Conservation (phyloP, 2,888 invertebrate species). For the Cabera pusaria region DNA sequence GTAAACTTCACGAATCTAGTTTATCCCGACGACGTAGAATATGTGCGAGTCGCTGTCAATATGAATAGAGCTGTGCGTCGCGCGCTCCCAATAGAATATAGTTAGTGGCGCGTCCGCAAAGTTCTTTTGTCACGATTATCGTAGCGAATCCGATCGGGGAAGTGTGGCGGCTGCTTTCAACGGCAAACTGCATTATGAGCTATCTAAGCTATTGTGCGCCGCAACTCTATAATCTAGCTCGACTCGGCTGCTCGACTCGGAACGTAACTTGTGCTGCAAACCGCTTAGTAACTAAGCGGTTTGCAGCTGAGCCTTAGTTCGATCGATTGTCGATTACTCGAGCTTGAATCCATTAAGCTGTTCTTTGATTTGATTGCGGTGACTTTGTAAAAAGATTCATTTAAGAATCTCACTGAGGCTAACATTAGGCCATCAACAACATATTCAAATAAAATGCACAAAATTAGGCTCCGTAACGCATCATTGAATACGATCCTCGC, state of each 20-base stretch:
- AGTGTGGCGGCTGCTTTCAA: slow-evolving; percentile 76
- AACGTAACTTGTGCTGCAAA: slow-evolving; percentile 38
- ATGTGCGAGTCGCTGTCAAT: slow-evolving; percentile 35
- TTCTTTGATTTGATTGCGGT: not conserved
- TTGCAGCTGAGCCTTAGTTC: no score
- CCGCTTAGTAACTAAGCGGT: no score
- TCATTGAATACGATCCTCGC: no score
- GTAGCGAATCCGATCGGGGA: slow-evolving; percentile 80
- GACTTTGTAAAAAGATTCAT: slow-evolving; percentile 1
- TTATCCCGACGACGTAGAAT: slow-evolving; percentile 15
- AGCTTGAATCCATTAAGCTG: slow-evolving; percentile 10
- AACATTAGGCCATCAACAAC: no score
- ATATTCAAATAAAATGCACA: no score
- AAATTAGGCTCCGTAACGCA: no score
- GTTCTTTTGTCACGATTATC: slow-evolving; percentile 83
- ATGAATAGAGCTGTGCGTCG: slow-evolving; percentile 66
- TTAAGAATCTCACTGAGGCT: no score
- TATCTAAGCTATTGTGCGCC: slow-evolving; percentile 70
- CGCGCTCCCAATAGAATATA: slow-evolving; percentile 58
- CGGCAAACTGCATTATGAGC: slow-evolving; percentile 80
- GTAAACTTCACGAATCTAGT: slow-evolving; percentile 9
- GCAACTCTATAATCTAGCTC: slow-evolving; percentile 59
- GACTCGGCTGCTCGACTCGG: slow-evolving; percentile 38
- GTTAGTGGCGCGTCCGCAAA: slow-evolving; percentile 56
- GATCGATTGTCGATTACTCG: slow-evolving; percentile 6